Base-by-base conservation (phyloP, 2,888 invertebrate species). In the Cephus pulcher region DNA sequence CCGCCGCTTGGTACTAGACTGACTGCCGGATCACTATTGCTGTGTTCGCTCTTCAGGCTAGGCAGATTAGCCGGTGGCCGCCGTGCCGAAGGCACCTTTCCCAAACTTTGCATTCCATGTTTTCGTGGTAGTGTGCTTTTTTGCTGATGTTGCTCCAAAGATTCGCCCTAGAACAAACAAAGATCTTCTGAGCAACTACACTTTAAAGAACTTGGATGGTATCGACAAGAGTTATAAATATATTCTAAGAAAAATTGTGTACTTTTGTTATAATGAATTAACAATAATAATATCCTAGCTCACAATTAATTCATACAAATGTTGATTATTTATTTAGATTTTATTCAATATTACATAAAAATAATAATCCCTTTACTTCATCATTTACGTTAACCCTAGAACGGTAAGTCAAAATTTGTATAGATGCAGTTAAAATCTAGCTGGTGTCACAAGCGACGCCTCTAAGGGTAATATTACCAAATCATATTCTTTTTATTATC, bases 21-120 rank as follows among this genome's bases (percentile, higher is more conserved):
- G 88, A 96, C 94, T 90, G 95, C 95, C 89, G 96, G 95, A 92
- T 96, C 96, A 93, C 95, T 95, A 89, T 95, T 95, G 90, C 94
- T 95, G 91, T 95, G 95, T 94, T 99, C 99, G 92, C 98, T 98
- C 95, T 98, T 99, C 94, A 99, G 94, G 95, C 99, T 99, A 92
- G 99, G 99, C 93, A 99, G 94, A 94, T 99, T 98, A 92, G 98
- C 98, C 93, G 99, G 99, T 94, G 99, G 98, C 93, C 99, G 96
- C 94, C 99, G 96, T 92, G 98, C 97, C 93, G 97, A 97, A 93
- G 97, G 97, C 93, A 99, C 97, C 95, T 99, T 99, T 94, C 99
- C 99, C 96, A 99, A 96, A 94, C 96, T 97, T 96, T 99, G 99
- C 96, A 99, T 97, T 95, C 99, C 99, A 98, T 99, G 98, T 95